Base-by-base conservation (phyloP, 2,113 vertebrate species). In the Nerophis lumbriciformis region DNA sequence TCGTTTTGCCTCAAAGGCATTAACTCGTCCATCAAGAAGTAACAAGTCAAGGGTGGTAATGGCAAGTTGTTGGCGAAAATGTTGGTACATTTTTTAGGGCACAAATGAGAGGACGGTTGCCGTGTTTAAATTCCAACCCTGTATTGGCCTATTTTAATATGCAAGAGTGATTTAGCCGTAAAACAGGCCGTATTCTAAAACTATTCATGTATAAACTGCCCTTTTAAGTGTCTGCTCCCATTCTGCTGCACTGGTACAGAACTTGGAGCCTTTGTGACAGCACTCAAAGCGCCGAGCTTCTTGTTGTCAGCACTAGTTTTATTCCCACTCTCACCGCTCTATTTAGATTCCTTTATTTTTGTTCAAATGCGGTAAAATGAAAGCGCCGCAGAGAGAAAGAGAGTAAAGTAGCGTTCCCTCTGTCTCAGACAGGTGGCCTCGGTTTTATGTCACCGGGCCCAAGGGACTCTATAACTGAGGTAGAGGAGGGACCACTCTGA, bases 271-370 rank as follows among this genome's bases (percentile, higher is more conserved):
- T 87, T 84, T 84, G 77, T 79, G 84, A 52, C 42, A 66, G 54
- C 45, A 53, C 76, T 84, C 77, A 81, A 71, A 82, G 77, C 70
- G 76, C 76, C 60, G 53, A 50, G 72, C 78, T 69, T 63, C 81
- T 79, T 82, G 84, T 86, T 79, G 81, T 83, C 76, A 60, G 73
- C 78, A 49, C 73, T 60, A 55, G 66, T 81, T 77, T 73, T 83
- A 90, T 90, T 90, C 85, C 88, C 90, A 87, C 82, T 82, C 80
- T 85, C 84, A 60, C 63, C 78, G 83, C 85, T 92, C 90, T 76
- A 91, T 90, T 91, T 92, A 86, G 82, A 90, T 85, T 70, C 51
- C 67, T 88, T 88, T 90, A 90, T 90, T 90, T 92, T 88, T 87
- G 83, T 87, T 88, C 84, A 87, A 85, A 90, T 85, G 85, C 71